These are phyloP conservation scores for Muscicapa striata DNA, from an alignment of 2,797 vertebrate genomes.

Conservation along the genomic window DNA sequence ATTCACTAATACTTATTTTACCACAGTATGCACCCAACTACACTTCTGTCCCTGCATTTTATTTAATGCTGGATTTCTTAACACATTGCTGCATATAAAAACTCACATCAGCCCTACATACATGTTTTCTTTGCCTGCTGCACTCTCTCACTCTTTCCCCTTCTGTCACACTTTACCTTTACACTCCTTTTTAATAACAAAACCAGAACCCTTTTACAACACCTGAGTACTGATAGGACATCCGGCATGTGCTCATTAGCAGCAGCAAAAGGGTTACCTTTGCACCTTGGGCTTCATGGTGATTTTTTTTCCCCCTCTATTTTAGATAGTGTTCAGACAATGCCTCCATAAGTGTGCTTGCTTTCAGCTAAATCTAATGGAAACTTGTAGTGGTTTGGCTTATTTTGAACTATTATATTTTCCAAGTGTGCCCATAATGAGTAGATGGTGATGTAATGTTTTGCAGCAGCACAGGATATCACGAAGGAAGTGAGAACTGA, in stretches of 20 bases:
- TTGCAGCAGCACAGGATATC: not conserved
- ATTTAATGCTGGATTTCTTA: not conserved
- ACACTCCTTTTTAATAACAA: constrained; percentile 2
- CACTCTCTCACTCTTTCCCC: not conserved
- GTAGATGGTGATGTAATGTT: not conserved
- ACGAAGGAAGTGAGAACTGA: not conserved
- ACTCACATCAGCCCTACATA: not conserved
- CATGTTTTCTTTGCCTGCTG: not conserved
- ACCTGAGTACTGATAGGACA: constrained; percentile 7
- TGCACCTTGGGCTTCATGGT: not conserved
- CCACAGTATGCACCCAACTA: not conserved
- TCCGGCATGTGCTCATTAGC: not conserved
- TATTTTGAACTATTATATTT: not conserved
- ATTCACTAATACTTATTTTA: not conserved
- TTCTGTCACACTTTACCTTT: not conserved
- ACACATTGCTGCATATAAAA: not conserved
- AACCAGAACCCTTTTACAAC: not conserved
- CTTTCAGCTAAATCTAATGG: not conserved
- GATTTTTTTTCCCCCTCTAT: rapidly evolving
- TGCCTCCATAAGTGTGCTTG: not conserved
- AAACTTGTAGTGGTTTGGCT: not conserved
- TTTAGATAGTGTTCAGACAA: not conserved
- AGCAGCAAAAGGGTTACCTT: not conserved
- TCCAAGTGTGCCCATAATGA: not conserved
- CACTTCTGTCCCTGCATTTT: not conserved